Conservation (phyloP, 2,113 vertebrate species). For the Chiloscyllium plagiosum region DNA sequence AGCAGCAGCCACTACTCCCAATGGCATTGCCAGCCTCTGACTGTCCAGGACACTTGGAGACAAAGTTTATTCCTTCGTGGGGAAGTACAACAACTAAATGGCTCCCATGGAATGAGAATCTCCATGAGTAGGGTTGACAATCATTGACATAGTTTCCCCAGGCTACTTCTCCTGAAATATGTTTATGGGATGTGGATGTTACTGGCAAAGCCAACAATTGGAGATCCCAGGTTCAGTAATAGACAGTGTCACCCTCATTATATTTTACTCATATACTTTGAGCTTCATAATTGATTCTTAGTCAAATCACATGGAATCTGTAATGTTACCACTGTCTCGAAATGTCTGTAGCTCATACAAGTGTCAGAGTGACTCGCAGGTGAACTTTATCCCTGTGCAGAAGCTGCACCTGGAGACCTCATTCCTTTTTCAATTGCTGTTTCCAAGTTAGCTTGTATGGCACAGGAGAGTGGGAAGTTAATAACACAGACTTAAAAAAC, state of each 20-base stretch:
- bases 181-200: too few species aligned
- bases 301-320: background rate
- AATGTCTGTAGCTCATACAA: background rate
- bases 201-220: too few species aligned
- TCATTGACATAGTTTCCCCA: background rate
- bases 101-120: background rate
- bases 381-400: background rate
- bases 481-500: background rate
- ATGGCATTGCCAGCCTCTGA: background rate
- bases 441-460: background rate
- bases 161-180: too few species aligned
- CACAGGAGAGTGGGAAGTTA: background rate
- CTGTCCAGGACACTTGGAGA: background rate
- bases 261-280: background rate
- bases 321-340: background rate
- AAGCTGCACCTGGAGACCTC: background rate
- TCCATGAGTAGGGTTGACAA: background rate
- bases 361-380: background rate
- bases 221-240: background rate
- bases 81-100: background rate
- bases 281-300: background rate
- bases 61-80: background rate
- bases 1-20: background rate
- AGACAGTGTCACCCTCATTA: background rate
- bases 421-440: background rate